Evolutionary conservation across 2,888 invertebrate genomes (phyloP).

Genomic region (Drosophila prostipennis): DNA sequence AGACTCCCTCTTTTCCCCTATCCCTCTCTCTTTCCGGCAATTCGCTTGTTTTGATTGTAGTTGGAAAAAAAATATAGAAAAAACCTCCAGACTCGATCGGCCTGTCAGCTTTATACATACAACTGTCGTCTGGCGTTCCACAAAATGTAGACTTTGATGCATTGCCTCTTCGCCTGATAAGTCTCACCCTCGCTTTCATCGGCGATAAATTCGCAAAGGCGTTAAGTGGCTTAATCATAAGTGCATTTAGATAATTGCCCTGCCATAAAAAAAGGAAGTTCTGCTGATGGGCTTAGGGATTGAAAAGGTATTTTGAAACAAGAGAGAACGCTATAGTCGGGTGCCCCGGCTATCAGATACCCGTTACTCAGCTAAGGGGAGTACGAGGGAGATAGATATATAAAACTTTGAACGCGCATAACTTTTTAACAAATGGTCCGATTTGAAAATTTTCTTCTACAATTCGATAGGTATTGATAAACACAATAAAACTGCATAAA

Average conservation of each 20-base stretch:
- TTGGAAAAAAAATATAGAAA: slow-evolving; percentile 13
- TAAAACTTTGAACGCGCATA: too few species aligned
- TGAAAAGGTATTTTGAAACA: too few species aligned
- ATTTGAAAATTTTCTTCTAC: too few species aligned
- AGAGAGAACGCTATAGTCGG: too few species aligned
- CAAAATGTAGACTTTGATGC: slow-evolving; percentile 50
- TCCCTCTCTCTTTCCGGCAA: slow-evolving; percentile 18
- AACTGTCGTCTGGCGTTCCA: slow-evolving; percentile 43
- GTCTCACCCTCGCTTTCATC: slow-evolving; percentile 43
- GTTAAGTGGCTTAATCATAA: slow-evolving; percentile 32
- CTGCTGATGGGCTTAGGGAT: background rate
- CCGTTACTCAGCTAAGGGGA: too few species aligned
- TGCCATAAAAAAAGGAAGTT: slow-evolving; percentile 31
- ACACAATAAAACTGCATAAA: too few species aligned
- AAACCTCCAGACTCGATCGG: slow-evolving; percentile 28
- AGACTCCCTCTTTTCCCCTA: background rate
- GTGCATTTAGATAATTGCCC: slow-evolving; percentile 23
- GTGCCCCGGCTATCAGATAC: too few species aligned
- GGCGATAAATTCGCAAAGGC: slow-evolving; percentile 13
- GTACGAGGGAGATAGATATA: too few species aligned
- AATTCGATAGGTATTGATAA: too few species aligned
- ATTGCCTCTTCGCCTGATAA: slow-evolving; percentile 49
- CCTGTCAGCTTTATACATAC: slow-evolving; percentile 29
- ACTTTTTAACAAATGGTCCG: too few species aligned
- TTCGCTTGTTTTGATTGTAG: slow-evolving; percentile 32